A percentile compares a stretch with the other conserved stretches of the same genome.
Conservation (phyloP, 2,888 invertebrate genomes). For the Noctua fimbriata region DNA sequence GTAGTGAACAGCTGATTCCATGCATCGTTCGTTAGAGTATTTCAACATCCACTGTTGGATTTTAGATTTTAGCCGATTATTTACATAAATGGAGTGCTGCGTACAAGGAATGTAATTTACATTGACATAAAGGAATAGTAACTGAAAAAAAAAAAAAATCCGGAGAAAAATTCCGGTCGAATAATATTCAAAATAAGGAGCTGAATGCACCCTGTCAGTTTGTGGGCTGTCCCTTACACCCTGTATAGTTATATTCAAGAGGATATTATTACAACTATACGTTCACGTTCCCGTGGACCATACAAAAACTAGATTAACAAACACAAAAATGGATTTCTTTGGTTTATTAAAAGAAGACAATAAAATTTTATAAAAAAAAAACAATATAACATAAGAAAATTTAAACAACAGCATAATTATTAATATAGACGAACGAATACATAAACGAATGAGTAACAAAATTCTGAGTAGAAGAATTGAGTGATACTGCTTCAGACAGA, state of each 20-base stretch:
- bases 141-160: too few relatives aligned
- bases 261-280: neutral
- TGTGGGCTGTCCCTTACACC: too few relatives aligned
- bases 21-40: too few relatives aligned
- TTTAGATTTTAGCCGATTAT: too few relatives aligned
- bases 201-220: too few relatives aligned
- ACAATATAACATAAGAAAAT: slow-evolving; percentile 24
- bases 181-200: too few relatives aligned
- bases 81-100: too few relatives aligned
- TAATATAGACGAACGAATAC: slow-evolving; percentile 5
- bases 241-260: neutral
- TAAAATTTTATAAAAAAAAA: slow-evolving; percentile 13
- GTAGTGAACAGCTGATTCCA: too few relatives aligned
- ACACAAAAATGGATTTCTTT: slow-evolving; percentile 50
- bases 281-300: neutral
- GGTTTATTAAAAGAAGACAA: slow-evolving; percentile 56
- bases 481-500: slow-evolving; percentile 1
- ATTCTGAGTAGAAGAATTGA: slow-evolving; percentile 31
- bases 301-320: neutral
- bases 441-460: slow-evolving; percentile 19
- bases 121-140: too few relatives aligned
- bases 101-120: too few relatives aligned
- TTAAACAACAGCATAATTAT: slow-evolving; percentile 7
- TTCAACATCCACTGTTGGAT: too few relatives aligned
- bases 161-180: too few relatives aligned